These are phyloP conservation scores for Argya squamiceps DNA, from an alignment of 2,797 vertebrate genomes.

Conservation along the genomic window DNA sequence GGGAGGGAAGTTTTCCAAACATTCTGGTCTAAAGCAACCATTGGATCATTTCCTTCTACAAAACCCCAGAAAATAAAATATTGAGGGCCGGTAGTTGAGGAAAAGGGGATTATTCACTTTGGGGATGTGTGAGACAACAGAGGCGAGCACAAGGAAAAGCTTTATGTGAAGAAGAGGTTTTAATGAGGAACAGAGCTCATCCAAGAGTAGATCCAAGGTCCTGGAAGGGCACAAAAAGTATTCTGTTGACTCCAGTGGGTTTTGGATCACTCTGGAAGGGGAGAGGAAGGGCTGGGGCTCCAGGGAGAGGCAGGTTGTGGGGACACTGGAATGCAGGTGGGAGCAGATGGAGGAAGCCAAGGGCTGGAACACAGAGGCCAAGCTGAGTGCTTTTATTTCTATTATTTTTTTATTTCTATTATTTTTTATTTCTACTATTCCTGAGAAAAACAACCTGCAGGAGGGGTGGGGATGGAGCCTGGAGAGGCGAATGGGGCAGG, in stretches of 20 bases:
- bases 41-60: not conserved
- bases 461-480: not conserved
- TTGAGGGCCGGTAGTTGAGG: not conserved
- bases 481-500: not conserved
- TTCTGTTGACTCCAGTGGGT: not conserved
- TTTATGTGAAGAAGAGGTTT: not conserved
- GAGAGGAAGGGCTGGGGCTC: not conserved
- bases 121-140: not conserved
- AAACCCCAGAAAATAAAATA: not conserved
- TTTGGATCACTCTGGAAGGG: not conserved
- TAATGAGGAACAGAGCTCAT: not conserved
- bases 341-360: not conserved
- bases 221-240: conserved; percentile 15
- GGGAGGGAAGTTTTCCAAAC: not conserved
- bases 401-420: too few relatives aligned
- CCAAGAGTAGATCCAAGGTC: not conserved
- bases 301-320: not conserved
- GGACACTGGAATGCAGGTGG: not conserved
- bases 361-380: not conserved
- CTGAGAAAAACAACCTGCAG: not conserved
- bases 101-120: not conserved
- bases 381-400: not conserved
- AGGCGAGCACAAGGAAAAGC: not conserved
- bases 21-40: not conserved
- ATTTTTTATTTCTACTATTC: too few relatives aligned